Conservation (phyloP, 2,113 vertebrate species). For the Oryctolagus cuniculus region DNA sequence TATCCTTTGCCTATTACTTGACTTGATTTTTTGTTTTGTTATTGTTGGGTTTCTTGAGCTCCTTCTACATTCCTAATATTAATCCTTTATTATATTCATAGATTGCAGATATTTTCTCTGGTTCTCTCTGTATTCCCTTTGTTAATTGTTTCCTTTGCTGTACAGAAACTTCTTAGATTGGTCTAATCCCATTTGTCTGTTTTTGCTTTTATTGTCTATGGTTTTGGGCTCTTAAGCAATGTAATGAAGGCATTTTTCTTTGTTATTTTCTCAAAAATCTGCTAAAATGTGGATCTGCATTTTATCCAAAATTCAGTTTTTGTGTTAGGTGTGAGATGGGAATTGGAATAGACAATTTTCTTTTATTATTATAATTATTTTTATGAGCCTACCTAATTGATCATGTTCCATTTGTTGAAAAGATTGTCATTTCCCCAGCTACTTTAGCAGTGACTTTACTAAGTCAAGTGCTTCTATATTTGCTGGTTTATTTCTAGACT, state of each 20-base stretch:
- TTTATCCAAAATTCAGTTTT: background rate
- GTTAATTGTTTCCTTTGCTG: no score
- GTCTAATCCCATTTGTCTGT: background rate
- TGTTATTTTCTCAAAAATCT: background rate
- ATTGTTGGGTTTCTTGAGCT: no score
- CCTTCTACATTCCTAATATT: no score
- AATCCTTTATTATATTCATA: no score
- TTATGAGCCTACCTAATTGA: background rate
- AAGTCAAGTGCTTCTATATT: background rate
- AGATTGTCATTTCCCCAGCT: background rate
- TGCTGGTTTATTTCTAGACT: background rate
- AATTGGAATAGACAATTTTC: background rate
- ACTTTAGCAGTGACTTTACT: background rate
- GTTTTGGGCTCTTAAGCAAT: background rate
- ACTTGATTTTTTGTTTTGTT: no score
- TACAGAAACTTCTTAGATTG: background rate
- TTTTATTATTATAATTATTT: background rate
- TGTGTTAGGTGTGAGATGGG: background rate
- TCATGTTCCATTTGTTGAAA: background rate
- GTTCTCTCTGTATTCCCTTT: no score
- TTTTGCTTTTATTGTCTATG: background rate
- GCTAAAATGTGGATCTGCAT: slow-evolving; percentile 8
- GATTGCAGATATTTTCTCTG: no score
- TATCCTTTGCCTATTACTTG: no score
- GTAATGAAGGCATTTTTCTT: background rate